Evolutionary conservation across 30 jellyfish, hydroid and myxozoan genomes (phyloP), one percentile per base, ranked within the genome.

Genomic region (Clytia hemisphaerica): DNA sequence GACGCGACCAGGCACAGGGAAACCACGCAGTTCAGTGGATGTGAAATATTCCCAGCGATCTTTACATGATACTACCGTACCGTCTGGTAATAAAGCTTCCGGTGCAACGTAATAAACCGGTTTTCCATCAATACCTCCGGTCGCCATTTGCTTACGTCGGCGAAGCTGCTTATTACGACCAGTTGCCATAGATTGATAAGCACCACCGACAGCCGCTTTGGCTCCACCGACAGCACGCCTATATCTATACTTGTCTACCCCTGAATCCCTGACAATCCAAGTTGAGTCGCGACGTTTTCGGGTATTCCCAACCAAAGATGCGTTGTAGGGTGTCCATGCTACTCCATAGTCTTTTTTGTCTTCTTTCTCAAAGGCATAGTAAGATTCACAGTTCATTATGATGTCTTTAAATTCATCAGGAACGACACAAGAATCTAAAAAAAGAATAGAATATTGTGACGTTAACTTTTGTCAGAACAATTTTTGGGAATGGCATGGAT

Each of bases 1-100:
- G 46, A 68, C 79, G 0, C 63, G 51, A 21, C 95, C 88, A 38
- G 55, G 47, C 55, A 73, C 76, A 3, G 95, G 95, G 25, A 84
- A 72, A 59, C 89, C 95, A 35, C 73, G 73, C 29, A 66, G 28
- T 7, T 57, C n/a, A 22, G 25, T 30, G 54, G 70, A 28, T 22
- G 70, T 21, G 30, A 57, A 57, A 57, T 57, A 44, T 33, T 57
- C 70, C 70, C 70, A 57, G 36, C 70, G 36, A 2, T 57, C 70
- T 30, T 5, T 21, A 21, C 70, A 57, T 2, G 70, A 57, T 57
- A 57, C 15, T 25, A 57, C 33, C 6, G 70, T 57, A 1, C 70
- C 70, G 16, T 57, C 70, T 0, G 70, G 70, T 25, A 21, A 30
- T 21, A 57, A 30, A 6, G 70, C 70, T 21, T 6, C 7, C 7